Conservation (phyloP, 2,797 vertebrate genomes). For the Gymnothorax javanicus region DNA sequence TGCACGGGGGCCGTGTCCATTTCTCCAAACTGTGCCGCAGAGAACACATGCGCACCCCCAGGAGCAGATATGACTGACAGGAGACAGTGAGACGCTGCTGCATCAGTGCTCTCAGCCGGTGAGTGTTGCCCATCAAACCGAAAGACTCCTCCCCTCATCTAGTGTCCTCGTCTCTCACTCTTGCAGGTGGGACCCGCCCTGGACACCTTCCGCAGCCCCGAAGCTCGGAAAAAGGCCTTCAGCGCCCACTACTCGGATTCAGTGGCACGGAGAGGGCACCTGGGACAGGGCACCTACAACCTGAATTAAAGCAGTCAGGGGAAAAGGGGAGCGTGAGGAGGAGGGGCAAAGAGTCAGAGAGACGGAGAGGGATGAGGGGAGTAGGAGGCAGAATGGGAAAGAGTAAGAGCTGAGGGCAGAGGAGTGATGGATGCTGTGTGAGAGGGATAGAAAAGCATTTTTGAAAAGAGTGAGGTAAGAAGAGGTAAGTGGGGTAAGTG, state of each 20-base stretch:
- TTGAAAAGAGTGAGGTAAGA: too few relatives aligned
- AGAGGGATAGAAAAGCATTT: not conserved
- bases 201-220: constrained; percentile 76
- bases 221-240: constrained; percentile 59
- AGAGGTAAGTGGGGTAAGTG: not conserved
- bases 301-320: constrained; percentile 44
- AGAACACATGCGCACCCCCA: not conserved
- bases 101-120: not conserved
- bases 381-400: not conserved
- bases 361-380: not conserved
- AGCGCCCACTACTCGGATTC: constrained; percentile 63
- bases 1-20: not conserved
- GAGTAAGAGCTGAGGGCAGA: not conserved
- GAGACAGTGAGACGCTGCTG: not conserved
- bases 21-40: constrained; percentile 14
- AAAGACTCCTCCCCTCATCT: not conserved
- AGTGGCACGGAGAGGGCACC: constrained; percentile 52
- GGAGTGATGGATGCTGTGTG: not conserved
- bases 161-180: constrained; percentile 27
- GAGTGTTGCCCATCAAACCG: not conserved
- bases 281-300: constrained; percentile 62
- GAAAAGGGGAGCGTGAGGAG: not conserved
- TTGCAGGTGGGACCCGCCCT: constrained; percentile 76
- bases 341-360: not conserved
- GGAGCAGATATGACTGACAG: not conserved